Percentiles rank a stretch among this genome's conserved stretches.
phyloP scores from a whole-genome alignment of 1,140 invertebrate genomes.

The Adoxophyes honmai region DNA sequence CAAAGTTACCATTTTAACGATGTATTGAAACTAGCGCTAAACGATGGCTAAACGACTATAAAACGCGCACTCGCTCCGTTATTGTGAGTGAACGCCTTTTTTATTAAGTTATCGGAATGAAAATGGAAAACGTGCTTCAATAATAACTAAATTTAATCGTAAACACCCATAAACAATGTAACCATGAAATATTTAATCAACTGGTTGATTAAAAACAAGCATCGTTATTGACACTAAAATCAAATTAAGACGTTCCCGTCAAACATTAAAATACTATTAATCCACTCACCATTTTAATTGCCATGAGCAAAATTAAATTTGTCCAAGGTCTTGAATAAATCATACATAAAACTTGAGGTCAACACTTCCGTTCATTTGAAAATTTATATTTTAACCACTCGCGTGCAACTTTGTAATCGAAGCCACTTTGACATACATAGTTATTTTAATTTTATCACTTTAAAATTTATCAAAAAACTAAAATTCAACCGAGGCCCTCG shows the following conservation, averaged over 20 bases:
- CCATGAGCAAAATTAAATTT: slow-evolving; percentile 70
- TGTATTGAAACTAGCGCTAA: no score
- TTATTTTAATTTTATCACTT: background rate
- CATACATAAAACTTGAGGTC: slow-evolving; percentile 71
- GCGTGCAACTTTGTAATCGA: slow-evolving; percentile 26
- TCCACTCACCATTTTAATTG: slow-evolving; percentile 69
- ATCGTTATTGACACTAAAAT: slow-evolving; percentile 2
- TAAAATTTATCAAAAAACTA: background rate
- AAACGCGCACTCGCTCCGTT: no score
- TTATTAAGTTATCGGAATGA: no score
- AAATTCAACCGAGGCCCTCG: background rate
- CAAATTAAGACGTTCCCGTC: slow-evolving; percentile 12
- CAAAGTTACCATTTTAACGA: no score
- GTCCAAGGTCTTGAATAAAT: slow-evolving; percentile 72
- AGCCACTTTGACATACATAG: slow-evolving; percentile 14
- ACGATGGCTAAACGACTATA: no score
- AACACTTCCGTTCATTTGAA: slow-evolving; percentile 61
- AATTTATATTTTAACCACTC: slow-evolving; percentile 40
- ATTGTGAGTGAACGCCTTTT: no score
- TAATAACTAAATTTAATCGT: background rate
- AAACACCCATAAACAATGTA: background rate
- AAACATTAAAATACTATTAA: slow-evolving; percentile 21
- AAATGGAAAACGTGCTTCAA: no score
- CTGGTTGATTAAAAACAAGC: background rate
- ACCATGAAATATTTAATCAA: slow-evolving; percentile 1